A percentile compares a stretch with the other conserved stretches of the same genome.
Conservation (phyloP, 2,797 vertebrate genomes). For the Enteromius mattozi region DNA sequence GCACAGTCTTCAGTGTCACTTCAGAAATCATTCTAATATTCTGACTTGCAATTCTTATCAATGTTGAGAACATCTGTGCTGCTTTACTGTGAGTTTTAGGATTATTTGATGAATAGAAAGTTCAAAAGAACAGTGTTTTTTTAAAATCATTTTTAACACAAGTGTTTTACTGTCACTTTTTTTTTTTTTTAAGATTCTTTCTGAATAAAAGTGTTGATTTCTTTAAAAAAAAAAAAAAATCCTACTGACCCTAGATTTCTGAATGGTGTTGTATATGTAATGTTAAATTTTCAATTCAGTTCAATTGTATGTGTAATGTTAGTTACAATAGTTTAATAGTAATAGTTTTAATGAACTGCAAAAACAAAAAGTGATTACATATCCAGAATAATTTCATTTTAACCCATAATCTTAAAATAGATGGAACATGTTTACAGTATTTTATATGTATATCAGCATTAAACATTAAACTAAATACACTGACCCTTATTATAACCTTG, state of each 20-base stretch:
- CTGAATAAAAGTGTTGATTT: not conserved
- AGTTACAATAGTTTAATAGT: too few relatives aligned
- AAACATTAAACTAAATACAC: slow-evolving; percentile 3
- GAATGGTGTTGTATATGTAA: not conserved
- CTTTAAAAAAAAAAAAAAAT: not conserved
- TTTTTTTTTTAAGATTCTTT: not conserved
- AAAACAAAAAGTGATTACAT: not conserved
- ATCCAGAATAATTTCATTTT: not conserved
- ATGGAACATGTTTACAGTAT: not conserved
- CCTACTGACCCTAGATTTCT: not conserved
- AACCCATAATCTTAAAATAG: not conserved
- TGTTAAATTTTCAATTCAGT: not conserved
- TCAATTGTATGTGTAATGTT: too few relatives aligned
- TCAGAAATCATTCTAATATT: too few relatives aligned
- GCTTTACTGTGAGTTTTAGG: too few relatives aligned
- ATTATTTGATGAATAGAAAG: not conserved
- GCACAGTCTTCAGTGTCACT: not conserved
- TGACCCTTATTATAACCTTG: not conserved
- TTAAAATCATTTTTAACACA: not conserved
- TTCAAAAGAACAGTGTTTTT: not conserved
- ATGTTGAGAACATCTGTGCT: not conserved
- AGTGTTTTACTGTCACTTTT: not conserved
- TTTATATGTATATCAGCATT: not conserved
- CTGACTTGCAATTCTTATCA: not conserved
- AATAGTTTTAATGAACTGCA: slow-evolving; percentile 1